Percentiles rank a stretch among this genome's conserved stretches.
Evolutionary conservation across 1,140 invertebrate genomes (phyloP).

Genomic region (Theocolax elegans): DNA sequence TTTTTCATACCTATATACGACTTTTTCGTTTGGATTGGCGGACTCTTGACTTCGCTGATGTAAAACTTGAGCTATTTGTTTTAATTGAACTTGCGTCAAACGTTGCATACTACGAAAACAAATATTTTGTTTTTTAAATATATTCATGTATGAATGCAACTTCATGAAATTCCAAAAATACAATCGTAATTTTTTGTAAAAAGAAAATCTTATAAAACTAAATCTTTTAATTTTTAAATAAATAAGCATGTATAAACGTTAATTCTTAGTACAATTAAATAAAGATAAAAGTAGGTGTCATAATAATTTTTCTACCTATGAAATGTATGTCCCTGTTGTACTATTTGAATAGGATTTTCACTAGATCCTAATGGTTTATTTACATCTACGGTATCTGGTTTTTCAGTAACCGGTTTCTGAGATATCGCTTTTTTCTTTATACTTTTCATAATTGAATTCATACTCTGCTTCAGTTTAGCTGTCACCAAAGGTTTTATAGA

Average conservation of each 20-base stretch:
- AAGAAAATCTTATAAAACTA: too few species aligned
- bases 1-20: slow-evolving; percentile 69
- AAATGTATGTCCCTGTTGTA: slow-evolving; percentile 71
- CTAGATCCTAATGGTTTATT: slow-evolving; percentile 69
- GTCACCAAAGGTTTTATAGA: slow-evolving; percentile 29
- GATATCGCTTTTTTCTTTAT: slow-evolving; percentile 35
- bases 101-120: slow-evolving; percentile 69
- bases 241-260: too few species aligned
- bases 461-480: slow-evolving; percentile 44
- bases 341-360: slow-evolving; percentile 75
- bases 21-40: slow-evolving; percentile 66
- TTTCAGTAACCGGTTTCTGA: slow-evolving; percentile 34
- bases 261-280: too few species aligned
- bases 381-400: slow-evolving; percentile 42
- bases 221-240: too few species aligned
- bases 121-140: slow-evolving; percentile 23
- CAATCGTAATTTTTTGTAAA: neutral
- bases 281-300: neutral
- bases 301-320: slow-evolving; percentile 56
- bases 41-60: slow-evolving; percentile 67
- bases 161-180: slow-evolving; percentile 12
- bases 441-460: slow-evolving; percentile 43
- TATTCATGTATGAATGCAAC: slow-evolving; percentile 1
- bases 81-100: slow-evolving; percentile 70
- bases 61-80: slow-evolving; percentile 73